Evolutionary conservation across 1,140 invertebrate genomes (phyloP), one percentile per base, ranked within the genome.

Genomic region (Drosophila cardini): DNA sequence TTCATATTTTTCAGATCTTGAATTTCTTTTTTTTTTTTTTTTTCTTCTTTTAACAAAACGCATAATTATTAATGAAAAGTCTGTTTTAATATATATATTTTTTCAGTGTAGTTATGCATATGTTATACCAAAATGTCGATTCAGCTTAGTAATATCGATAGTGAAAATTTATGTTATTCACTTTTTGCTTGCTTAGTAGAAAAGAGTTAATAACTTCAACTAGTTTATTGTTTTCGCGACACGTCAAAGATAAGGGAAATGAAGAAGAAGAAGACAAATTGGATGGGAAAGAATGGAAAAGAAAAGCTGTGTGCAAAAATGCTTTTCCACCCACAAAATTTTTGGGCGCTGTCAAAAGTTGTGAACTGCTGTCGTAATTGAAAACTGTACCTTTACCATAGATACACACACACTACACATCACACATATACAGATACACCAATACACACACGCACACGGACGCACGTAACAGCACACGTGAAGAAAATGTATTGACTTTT

Each of bases 401-500:
- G 60, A 52, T 48, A 55, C 69, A 57, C 34, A 63, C 57, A 70
- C 43, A 42, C 32, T 50, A 70, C 43, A 42, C 40, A 40, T n/a
- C 42, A 43, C 40, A 15, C 36, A 38, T 11, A 10, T 40, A 58
- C 55, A 26, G 11, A 30, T 40, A 52, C 38, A 45, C 60, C 55
- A 21, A 9, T 16, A 43, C 36, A 11, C 53, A 46, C 69, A 46
- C 63, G 43, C 18, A 71, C 26, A 60, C 26, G 46, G 21, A 63
- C 18, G 45, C 40, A 56, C n/a, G 32, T 13, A 64, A 69, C 65
- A 76, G 38, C 75, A 78, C 80, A 77, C 81, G 81, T 80, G 77
- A 85, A 72, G 65, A 68, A 74, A 80, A 85, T 70, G 78, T 85
- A 85, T 85, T 85, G 81, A 85, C 81, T 85, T 85, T 85, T 85